These are phyloP conservation scores for Pteruthius melanotis DNA, from an alignment of 2,113 vertebrate species.

Conservation along the genomic window DNA sequence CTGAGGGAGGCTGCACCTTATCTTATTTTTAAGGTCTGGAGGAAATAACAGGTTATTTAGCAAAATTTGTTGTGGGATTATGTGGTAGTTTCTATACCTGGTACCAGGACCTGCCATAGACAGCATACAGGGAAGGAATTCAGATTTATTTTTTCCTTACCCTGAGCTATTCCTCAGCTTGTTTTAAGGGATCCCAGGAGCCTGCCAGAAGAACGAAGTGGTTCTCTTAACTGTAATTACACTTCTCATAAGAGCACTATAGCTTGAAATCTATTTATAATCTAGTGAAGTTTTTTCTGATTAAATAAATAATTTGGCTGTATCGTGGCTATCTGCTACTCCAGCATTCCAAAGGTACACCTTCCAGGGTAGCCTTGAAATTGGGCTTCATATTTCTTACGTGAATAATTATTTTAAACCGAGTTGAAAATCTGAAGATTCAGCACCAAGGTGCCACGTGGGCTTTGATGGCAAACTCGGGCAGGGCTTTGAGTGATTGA, in stretches of 20 bases:
- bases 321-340: not conserved
- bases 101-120: not conserved
- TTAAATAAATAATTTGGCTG: conserved; percentile 35
- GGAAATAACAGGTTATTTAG: not conserved
- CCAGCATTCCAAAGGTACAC: not conserved
- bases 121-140: not conserved
- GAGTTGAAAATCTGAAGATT: not conserved
- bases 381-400: not conserved
- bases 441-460: not conserved
- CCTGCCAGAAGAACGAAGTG: not conserved
- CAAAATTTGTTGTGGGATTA: not conserved
- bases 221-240: conserved; percentile 34
- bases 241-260: conserved; percentile 37
- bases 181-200: conserved; percentile 13
- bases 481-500: not conserved
- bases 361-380: not conserved
- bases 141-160: not conserved
- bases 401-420: not conserved
- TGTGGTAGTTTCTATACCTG: not conserved
- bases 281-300: not conserved
- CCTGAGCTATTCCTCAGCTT: not conserved
- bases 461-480: not conserved
- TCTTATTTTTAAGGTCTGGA: not conserved
- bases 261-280: conserved; percentile 31
- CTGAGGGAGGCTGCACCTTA: not conserved